phyloP scores from a whole-genome alignment of 2,797 vertebrate species.

The Otus scops region DNA sequence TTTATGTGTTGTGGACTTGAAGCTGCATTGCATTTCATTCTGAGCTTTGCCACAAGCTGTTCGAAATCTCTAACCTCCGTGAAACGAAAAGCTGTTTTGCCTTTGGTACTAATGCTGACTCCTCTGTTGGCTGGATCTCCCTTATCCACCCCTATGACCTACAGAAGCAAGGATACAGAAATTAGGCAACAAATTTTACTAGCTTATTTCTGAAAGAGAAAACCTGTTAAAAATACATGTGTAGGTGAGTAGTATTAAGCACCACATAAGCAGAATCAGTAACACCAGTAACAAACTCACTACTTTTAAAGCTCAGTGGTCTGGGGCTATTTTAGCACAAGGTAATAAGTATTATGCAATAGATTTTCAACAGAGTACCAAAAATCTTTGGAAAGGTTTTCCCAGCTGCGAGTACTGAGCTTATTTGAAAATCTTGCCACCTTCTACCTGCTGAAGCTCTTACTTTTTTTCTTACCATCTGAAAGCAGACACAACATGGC shows the following conservation, averaged over 20 bases:
- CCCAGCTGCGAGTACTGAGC: not conserved
- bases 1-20: constrained; percentile 81
- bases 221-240: not conserved
- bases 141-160: constrained; percentile 89
- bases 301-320: not conserved
- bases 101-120: constrained; percentile 86
- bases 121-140: constrained; percentile 81
- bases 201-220: not conserved
- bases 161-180: not conserved
- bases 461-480: not conserved
- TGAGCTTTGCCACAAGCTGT: constrained; percentile 83
- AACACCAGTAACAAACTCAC: not conserved
- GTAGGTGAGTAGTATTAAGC: not conserved
- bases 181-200: not conserved
- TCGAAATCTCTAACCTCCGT: constrained; percentile 89
- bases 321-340: not conserved
- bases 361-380: not conserved
- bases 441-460: not conserved
- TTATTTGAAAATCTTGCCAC: not conserved
- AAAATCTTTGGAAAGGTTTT: not conserved
- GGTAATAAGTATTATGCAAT: not conserved
- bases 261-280: not conserved
- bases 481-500: not conserved
- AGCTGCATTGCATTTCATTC: constrained; percentile 78
- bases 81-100: constrained; percentile 91